phyloP scores from a whole-genome alignment of 1,140 invertebrate genomes.

The Dendroctonus ponderosae region DNA sequence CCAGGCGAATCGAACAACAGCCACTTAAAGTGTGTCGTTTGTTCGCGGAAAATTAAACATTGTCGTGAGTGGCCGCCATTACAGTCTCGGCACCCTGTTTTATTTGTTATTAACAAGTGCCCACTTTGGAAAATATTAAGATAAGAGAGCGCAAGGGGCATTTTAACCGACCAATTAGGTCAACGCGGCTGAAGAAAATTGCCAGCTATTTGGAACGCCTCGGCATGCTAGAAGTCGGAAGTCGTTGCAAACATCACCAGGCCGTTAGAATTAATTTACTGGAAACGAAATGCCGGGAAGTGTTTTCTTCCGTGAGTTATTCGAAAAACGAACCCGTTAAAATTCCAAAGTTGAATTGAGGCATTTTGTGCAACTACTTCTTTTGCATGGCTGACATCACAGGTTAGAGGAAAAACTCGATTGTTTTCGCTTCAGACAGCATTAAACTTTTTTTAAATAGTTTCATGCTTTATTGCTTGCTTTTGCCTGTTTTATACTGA shows the following conservation, averaged over 20 bases:
- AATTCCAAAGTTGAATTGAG: too few relatives aligned
- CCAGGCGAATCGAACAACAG: too few relatives aligned
- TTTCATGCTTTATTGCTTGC: too few relatives aligned
- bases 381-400: too few relatives aligned
- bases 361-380: too few relatives aligned
- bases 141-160: neutral
- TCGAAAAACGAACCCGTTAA: too few relatives aligned
- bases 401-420: too few relatives aligned
- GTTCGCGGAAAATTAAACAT: too few relatives aligned
- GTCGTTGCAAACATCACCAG: constrained; percentile 8
- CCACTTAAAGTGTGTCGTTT: too few relatives aligned
- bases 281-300: constrained; percentile 1
- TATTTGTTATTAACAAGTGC: constrained; percentile 5
- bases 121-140: constrained; percentile 6
- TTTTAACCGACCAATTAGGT: constrained; percentile 12
- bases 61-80: neutral
- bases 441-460: too few relatives aligned
- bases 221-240: constrained; percentile 5
- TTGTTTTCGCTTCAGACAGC: too few relatives aligned
- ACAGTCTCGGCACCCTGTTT: neutral
- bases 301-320: neutral
- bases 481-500: too few relatives aligned
- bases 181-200: constrained; percentile 5
- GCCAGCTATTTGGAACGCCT: neutral
- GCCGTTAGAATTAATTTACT: constrained; percentile 8